Evolutionary conservation across 2,797 vertebrate genomes (phyloP).

Genomic region (Psittacula derbiana): DNA sequence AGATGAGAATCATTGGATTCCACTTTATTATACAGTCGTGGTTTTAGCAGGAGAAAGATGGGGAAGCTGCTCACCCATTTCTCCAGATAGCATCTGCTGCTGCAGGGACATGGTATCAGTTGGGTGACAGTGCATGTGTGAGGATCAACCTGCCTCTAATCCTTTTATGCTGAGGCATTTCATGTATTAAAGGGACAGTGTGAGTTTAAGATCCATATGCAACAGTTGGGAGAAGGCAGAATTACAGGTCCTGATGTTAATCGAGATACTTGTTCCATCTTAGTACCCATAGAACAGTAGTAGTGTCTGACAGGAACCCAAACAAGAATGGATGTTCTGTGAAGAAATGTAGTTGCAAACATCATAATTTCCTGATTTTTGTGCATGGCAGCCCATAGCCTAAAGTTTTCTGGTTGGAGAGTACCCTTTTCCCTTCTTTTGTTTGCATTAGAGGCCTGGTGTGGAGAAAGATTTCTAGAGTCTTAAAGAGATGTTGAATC

Average conservation of each 20-base stretch:
- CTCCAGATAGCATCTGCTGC: not conserved
- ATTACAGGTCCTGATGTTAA: not conserved
- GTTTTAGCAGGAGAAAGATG: not conserved
- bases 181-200: not conserved
- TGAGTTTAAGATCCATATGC: not conserved
- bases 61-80: not conserved
- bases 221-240: not conserved
- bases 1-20: not conserved
- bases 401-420: not conserved
- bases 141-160: not conserved
- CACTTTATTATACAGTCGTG: not conserved
- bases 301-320: not conserved
- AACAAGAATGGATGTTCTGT: not conserved
- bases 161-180: not conserved
- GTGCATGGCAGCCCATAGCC: not conserved
- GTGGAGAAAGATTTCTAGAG: not conserved
- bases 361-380: not conserved
- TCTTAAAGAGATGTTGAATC: not conserved
- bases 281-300: not conserved
- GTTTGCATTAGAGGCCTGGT: not conserved
- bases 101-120: fast-evolving
- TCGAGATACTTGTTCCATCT: not conserved
- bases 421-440: not conserved
- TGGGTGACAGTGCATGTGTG: not conserved
- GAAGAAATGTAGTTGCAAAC: not conserved